Base-by-base conservation (phyloP, 1,140 invertebrate species). In the Lucilia cuprina region DNA sequence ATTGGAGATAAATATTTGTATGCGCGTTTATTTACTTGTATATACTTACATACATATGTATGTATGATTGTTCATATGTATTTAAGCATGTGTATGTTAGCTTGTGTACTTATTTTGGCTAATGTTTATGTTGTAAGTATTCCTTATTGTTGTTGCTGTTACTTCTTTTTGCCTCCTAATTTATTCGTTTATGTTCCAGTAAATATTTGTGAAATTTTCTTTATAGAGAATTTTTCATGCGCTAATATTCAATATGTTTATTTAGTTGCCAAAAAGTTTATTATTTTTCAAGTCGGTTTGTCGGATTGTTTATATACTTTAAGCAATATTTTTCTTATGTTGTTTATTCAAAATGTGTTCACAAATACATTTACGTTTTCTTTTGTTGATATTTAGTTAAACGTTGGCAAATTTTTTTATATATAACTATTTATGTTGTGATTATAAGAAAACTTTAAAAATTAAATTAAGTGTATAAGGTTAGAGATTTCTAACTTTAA, bases 241-340 rank as follows among this genome's bases (percentile, higher is more conserved):
- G 65, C n/a, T 70, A 70, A 70, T 70, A 70, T 70, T 70, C 65
- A 70, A 70, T 70, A 21, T 19, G 65, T 70, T 70, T 70, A 21
- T 70, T 70, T 70, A 12, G 65, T 25, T 70, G 65, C 21, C 65
- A 70, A 70, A 60, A 70, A 70, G 9, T 70, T 60, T 70, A 55
- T 55, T 55, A 55, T 55, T n/a, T 55, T 55, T 55, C 50, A 41
- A 41, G 41, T 41, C 41, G 41, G 7, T 55, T 55, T 55, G 50
- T 55, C 50, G 2, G 50, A 5, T 41, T 41, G 41, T 41, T 41
- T 41, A 41, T 41, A 41, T 41, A 41, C 35, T 77, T 75, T 10
- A 9, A 21, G 74, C 21, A 12, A 25, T 41, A 7, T 41, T 17
- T 34, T 35, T 41, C 41, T 41, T 41, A 41, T 41, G 5, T 41